Base-by-base conservation (phyloP, 2,113 vertebrate genomes). In the Etia nguti region DNA sequence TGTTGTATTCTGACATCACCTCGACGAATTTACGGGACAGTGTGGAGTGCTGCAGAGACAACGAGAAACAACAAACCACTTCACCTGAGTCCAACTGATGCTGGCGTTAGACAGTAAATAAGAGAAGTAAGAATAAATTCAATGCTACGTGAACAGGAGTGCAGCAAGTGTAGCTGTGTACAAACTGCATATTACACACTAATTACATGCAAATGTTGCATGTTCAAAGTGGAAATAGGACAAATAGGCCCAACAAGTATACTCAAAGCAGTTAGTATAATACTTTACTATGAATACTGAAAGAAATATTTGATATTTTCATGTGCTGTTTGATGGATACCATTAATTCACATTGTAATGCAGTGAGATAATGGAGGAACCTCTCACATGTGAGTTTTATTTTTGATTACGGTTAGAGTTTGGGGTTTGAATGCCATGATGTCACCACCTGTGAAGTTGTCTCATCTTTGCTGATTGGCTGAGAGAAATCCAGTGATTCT, bases 1-100 rank as follows among this genome's bases (percentile, higher is more conserved):
- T 96, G 59, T 98, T 99, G 95, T 98, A 99, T 84, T 98, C 98
- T 3, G 97, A 98, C 98, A 99, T 98, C 95, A 98, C 98, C 89
- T 98, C 98, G 88, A 98, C 98, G 93, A 99, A 99, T 89, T 98
- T 98, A 43, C 97, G 97, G 31, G 98, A 98, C 85, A 98, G 96
- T 2, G 97, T 98, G 81, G 97, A 98, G 94, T 98, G 98, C 98
- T 98, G 88, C 6, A 55, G 46, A 88, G 3, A 18, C 18, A 56
- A 10, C 2, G 4, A 80, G 12, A 4, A 36, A 81, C 10, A 48
- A 34, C 22, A 73, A 56, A 22, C 15, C 29, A 80, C 29, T 55
- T 85, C 5, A 88, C 16, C 12, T 13, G 9, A 26, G 43, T 15
- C 12, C 9, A 9, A 12, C 68, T 16, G n/a, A 62, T 24, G 79